Evolutionary conservation across 2,113 vertebrate species (phyloP).

Genomic region (Scalopus aquaticus): DNA sequence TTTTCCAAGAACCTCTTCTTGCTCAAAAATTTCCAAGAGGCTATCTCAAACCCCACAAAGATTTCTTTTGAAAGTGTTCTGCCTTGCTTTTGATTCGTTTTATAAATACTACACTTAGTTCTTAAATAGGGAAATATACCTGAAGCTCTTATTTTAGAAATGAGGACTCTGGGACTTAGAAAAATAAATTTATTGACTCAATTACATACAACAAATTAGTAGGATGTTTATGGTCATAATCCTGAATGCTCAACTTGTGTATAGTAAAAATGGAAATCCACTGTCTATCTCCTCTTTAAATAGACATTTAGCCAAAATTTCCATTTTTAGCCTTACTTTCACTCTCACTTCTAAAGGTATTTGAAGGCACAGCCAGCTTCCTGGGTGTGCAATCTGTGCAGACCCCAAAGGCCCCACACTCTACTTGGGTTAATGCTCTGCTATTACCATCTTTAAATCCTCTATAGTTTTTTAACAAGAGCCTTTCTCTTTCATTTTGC

Average conservation of each 20-base stretch:
- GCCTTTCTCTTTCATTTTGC: not conserved
- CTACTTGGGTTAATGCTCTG: not conserved
- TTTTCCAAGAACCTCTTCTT: not conserved
- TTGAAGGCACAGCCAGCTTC: not conserved
- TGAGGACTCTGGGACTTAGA: not conserved
- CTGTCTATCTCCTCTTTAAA: not conserved
- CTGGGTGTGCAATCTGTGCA: not conserved
- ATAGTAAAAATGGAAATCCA: not conserved
- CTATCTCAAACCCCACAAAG: not conserved
- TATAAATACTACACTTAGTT: not conserved
- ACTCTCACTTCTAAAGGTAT: not conserved
- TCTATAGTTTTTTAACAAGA: not conserved
- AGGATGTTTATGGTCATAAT: not conserved
- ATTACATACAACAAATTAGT: not conserved
- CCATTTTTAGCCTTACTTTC: not conserved
- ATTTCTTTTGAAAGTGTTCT: not conserved
- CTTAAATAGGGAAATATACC: not conserved
- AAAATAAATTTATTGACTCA: not conserved
- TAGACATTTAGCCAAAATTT: not conserved
- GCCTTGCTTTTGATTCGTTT: not conserved
- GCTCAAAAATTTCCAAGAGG: not conserved
- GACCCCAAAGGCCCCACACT: not conserved
- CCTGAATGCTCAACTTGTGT: not conserved
- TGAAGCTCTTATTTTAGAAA: not conserved
- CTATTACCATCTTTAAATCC: not conserved